phyloP scores from a whole-genome alignment of 2,888 invertebrate species.

The Euproctis similis region DNA sequence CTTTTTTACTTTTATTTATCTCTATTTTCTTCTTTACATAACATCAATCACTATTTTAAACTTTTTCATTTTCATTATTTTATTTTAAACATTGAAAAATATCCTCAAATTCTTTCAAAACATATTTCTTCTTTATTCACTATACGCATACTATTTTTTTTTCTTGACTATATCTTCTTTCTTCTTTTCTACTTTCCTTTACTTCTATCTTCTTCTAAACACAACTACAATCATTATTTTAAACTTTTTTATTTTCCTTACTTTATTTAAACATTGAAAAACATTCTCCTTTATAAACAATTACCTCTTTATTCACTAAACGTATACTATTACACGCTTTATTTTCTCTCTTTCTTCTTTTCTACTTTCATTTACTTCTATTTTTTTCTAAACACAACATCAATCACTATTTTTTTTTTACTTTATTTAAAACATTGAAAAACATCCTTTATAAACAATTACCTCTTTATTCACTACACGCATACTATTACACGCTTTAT shows the following conservation, averaged over 20 bases:
- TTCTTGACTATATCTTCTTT: neutral
- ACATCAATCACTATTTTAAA: neutral
- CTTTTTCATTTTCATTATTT: neutral
- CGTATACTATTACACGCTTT: no score
- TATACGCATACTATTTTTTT: neutral
- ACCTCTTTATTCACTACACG: no score
- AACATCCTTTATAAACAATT: no score
- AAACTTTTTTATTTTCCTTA: neutral
- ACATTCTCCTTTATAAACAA: no score
- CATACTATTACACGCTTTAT: no score
- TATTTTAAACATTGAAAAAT: no score
- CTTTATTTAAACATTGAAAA: no score
- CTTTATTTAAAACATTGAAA: no score
- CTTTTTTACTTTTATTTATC: neutral
- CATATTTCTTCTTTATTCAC: neutral
- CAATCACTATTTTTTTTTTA: neutral
- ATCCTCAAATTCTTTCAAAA: no score
- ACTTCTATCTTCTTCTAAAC: neutral
- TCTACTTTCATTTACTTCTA: neutral
- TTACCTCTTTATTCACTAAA: no score
- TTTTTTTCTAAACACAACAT: neutral
- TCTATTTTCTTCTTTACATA: neutral
- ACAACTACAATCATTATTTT: no score
- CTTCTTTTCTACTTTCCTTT: neutral
- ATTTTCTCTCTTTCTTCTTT: neutral